Evolutionary conservation across 1,140 invertebrate species (phyloP).

Genomic region (Aethina tumida): DNA sequence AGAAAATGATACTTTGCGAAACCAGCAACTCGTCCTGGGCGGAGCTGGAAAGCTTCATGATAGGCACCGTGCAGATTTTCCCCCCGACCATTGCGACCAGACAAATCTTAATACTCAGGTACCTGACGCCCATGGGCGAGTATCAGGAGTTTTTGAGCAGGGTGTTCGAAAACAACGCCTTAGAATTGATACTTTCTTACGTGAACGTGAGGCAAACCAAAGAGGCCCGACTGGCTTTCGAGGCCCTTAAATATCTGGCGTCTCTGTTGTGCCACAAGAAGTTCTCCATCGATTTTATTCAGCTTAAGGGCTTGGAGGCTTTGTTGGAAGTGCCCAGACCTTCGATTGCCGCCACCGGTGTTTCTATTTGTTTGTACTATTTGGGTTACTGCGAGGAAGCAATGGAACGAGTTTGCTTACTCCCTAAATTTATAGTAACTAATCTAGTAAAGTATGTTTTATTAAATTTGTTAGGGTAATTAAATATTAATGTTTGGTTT

Average conservation of each 20-base stretch:
- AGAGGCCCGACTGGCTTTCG: constrained; percentile 88
- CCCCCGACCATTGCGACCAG: constrained; percentile 78
- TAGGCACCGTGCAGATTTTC: constrained; percentile 71
- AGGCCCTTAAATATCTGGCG: constrained; percentile 87
- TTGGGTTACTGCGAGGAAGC: constrained; percentile 95
- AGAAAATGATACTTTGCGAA: constrained; percentile 28
- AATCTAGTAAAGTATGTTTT: constrained; percentile 63
- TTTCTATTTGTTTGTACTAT: constrained; percentile 93
- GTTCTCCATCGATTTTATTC: constrained; percentile 91
- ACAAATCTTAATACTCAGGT: constrained; percentile 86
- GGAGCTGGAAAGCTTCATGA: constrained; percentile 78
- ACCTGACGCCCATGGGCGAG: constrained; percentile 89
- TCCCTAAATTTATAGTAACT: constrained; percentile 66
- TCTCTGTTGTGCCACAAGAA: constrained; percentile 94
- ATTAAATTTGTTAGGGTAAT: not conserved
- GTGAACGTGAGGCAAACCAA: constrained; percentile 81
- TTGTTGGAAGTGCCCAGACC: constrained; percentile 82
- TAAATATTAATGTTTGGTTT: constrained; percentile 5
- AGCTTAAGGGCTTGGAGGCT: constrained; percentile 71
- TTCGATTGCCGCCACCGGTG: constrained; percentile 89
- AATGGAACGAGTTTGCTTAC: constrained; percentile 87
- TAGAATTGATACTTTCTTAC: constrained; percentile 82
- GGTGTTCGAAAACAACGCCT: constrained; percentile 78
- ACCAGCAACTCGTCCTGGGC: constrained; percentile 79
- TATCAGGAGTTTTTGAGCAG: constrained; percentile 93